Percentiles rank a stretch among this genome's conserved stretches.
These are phyloP conservation scores for Nasonovia ribisnigri DNA, from an alignment of 2,888 invertebrate species.

Conservation along the genomic window DNA sequence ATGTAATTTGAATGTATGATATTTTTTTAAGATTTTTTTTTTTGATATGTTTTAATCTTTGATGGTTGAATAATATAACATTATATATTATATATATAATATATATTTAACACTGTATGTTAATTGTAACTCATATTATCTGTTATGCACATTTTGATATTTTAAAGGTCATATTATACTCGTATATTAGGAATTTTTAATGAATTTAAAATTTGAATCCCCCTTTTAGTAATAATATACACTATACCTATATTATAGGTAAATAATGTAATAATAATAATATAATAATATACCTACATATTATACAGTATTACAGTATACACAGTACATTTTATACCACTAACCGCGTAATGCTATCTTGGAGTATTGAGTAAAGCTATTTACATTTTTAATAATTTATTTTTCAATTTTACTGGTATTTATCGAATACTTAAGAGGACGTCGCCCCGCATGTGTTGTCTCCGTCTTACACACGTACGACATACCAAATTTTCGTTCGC, in stretches of 20 bases:
- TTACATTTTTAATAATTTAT: not conserved
- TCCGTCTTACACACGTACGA: too few species aligned
- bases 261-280: too few species aligned
- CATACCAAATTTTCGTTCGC: too few species aligned
- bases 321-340: not conserved
- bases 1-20: not conserved
- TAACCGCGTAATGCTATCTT: not conserved
- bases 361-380: not conserved
- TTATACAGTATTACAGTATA: not conserved
- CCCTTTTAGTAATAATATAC: not conserved
- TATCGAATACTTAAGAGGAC: too few species aligned
- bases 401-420: not conserved
- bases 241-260: too few species aligned
- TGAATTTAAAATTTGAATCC: not conserved
- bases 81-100: too few species aligned
- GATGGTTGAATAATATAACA: too few species aligned
- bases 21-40: not conserved
- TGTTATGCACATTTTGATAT: not conserved
- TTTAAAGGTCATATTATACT: not conserved
- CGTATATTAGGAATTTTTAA: not conserved
- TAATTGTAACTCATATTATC: not conserved
- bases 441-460: too few species aligned
- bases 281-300: too few species aligned
- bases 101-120: not conserved
- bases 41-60: not conserved